Conservation (phyloP, 2,888 invertebrate species). For the Plebejus argus region DNA sequence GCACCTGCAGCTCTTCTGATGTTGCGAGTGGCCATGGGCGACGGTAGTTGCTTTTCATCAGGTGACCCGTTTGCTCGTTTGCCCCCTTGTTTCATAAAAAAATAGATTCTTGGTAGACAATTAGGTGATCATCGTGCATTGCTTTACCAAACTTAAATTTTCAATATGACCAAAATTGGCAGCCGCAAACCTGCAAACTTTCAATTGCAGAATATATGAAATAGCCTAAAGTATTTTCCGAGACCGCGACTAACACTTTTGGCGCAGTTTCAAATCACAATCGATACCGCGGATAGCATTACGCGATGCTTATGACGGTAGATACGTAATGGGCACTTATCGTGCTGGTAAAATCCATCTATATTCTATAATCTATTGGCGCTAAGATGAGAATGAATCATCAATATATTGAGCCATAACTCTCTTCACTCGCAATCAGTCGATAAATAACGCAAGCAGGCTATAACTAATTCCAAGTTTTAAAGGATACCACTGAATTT, state of each 20-base stretch:
- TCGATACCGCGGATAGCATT: slow-evolving; percentile 10
- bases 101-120: background rate
- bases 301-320: background rate
- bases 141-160: background rate
- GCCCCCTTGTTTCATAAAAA: too few relatives aligned
- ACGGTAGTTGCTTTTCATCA: too few relatives aligned
- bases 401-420: too few relatives aligned
- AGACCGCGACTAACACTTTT: slow-evolving; percentile 19
- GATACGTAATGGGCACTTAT: background rate
- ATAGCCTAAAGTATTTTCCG: background rate
- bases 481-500: too few relatives aligned
- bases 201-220: background rate
- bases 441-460: too few relatives aligned
- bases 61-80: too few relatives aligned
- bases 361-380: background rate
- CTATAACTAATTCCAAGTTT: too few relatives aligned
- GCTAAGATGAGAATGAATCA: too few relatives aligned
- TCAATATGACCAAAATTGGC: background rate
- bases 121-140: too few relatives aligned
- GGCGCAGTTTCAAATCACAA: slow-evolving; percentile 19
- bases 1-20: too few relatives aligned
- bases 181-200: background rate
- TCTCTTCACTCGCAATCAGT: too few relatives aligned
- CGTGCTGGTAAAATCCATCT: background rate
- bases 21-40: too few relatives aligned